Evolutionary conservation across 2,113 vertebrate species (phyloP).

Genomic region (Arenaria interpres): DNA sequence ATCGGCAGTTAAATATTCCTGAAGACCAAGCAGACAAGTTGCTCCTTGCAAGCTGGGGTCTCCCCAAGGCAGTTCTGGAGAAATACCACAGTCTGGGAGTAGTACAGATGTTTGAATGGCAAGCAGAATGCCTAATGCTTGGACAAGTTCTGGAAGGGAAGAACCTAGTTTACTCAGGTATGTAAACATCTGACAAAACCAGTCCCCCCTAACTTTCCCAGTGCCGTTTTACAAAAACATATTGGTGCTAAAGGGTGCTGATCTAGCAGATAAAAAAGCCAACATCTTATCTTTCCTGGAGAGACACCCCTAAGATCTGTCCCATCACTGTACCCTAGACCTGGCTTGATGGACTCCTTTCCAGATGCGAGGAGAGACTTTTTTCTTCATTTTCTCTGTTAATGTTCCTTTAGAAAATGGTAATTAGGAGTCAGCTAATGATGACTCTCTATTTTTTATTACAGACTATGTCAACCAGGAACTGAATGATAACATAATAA

Average conservation of each 20-base stretch:
- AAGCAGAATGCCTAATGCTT: constrained; percentile 92
- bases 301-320: background rate
- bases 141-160: constrained; percentile 89
- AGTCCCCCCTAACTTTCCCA: background rate
- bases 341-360: background rate
- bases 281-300: background rate
- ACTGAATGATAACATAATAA: background rate
- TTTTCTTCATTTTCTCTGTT: background rate
- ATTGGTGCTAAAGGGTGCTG: background rate
- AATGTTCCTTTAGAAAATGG: background rate
- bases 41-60: constrained; percentile 91
- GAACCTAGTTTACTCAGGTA: constrained; percentile 96
- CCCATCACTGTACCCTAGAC: background rate
- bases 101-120: constrained; percentile 94
- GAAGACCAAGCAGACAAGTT: constrained; percentile 82
- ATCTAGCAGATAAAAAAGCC: background rate
- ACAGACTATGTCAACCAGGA: background rate
- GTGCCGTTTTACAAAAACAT: background rate
- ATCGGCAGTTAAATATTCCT: constrained; percentile 75
- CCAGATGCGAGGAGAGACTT: background rate
- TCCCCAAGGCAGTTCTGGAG: constrained; percentile 86
- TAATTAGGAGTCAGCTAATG: background rate
- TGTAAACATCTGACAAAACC: background rate
- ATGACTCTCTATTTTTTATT: background rate
- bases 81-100: constrained; percentile 88